Conservation (phyloP, 2,888 invertebrate species). For the Megamerina dolium region DNA sequence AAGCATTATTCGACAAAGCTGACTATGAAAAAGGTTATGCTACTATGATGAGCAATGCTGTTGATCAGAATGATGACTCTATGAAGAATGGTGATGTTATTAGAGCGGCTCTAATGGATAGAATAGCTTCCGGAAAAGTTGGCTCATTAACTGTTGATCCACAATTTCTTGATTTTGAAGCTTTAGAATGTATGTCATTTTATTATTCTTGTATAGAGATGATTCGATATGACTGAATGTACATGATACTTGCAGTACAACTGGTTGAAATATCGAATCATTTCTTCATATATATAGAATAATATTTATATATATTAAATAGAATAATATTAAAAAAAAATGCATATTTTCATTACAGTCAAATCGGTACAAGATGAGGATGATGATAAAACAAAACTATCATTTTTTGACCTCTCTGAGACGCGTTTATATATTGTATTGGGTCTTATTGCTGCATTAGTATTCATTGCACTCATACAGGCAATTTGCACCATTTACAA, state of each 20-base stretch:
- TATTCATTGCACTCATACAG: slow-evolving; percentile 74
- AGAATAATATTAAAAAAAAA: neutral
- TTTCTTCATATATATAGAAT: too few species aligned
- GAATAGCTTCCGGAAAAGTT: slow-evolving; percentile 65
- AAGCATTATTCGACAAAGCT: slow-evolving; percentile 67
- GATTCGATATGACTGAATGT: too few species aligned
- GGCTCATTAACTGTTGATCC: slow-evolving; percentile 79
- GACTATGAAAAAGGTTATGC: slow-evolving; percentile 58
- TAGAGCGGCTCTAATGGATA: slow-evolving; percentile 61
- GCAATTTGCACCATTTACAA: slow-evolving; percentile 77
- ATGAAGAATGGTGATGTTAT: slow-evolving; percentile 38
- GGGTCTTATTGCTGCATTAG: slow-evolving; percentile 72
- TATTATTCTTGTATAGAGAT: too few species aligned
- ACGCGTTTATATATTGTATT: slow-evolving; percentile 76
- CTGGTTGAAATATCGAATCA: too few species aligned
- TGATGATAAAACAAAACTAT: slow-evolving; percentile 46
- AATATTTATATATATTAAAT: too few species aligned
- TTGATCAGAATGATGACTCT: slow-evolving; percentile 22
- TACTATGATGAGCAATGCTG: slow-evolving; percentile 35
- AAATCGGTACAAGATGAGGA: slow-evolving; percentile 32
- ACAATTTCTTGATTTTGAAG: slow-evolving; percentile 67
- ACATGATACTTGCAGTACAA: too few species aligned
- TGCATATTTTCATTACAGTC: slow-evolving; percentile 25
- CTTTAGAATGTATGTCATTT: slow-evolving; percentile 64
- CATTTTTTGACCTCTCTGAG: slow-evolving; percentile 62